Evolutionary conservation across 2,113 vertebrate genomes (phyloP), one percentile per base, ranked within the genome.

Genomic region (Mugil cephalus): DNA sequence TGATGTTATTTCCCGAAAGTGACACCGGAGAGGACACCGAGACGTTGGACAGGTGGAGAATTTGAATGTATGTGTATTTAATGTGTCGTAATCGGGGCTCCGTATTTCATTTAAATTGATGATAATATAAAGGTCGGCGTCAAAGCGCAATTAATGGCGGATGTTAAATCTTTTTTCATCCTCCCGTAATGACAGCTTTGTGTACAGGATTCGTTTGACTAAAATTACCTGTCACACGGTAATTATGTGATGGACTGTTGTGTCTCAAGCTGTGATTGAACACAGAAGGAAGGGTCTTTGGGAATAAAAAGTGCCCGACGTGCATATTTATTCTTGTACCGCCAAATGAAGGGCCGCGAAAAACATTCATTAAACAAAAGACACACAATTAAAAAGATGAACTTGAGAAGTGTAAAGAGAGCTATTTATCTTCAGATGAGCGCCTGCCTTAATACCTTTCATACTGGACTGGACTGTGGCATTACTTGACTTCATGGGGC

Each of bases 401-500:
- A 83, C 43, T 61, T 2, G 21, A 60, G 74, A 74, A 59, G 65
- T 59, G 77, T 40, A 69, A 38, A 63, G 54, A 69, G 60, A 74
- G 58, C 76, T 76, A 74, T 74, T 86, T 79, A 74, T 88, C 67
- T 60, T 53, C 24, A 24, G 77, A 87, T 80, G 74, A 82, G 68
- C 10, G 51, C 62, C 65, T 67, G 45, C 52, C 60, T 83, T 70
- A 82, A 77, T 85, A 66, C 72, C 21, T 82, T 88, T 87, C 89
- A 85, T 78, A 81, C 71, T 79, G 82, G 83, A 79, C 84, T 84
- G 78, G 69, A 54, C 75, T 65, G 39, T 30, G 39, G 77, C 62
- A 85, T 86, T 87, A 87, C 82, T 87, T n/a, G 60, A 65, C 80
- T 90, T 90, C 89, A 92, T 89, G 88, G 90, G 79, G 84, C 71